These are phyloP conservation scores for Nyleta sp. DNA, from an alignment of 2,888 invertebrate genomes.

Conservation along the genomic window DNA sequence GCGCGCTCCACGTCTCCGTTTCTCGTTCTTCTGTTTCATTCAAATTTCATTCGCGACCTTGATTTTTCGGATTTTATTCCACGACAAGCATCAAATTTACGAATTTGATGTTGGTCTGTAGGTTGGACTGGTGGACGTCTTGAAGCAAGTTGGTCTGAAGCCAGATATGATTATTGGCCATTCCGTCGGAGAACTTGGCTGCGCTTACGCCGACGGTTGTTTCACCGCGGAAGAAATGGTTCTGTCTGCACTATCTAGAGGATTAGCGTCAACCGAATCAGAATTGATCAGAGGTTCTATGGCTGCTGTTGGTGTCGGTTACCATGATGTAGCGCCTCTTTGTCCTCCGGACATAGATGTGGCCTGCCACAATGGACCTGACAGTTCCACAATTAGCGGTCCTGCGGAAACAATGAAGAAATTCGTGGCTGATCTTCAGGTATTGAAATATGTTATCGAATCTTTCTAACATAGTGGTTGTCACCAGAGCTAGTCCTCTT, in stretches of 20 bases:
- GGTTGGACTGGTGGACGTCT: conserved; percentile 87
- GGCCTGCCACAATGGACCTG: conserved; percentile 94
- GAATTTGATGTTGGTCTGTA: conserved; percentile 37
- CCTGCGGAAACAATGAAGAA: conserved; percentile 87
- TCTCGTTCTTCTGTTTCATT: conserved; percentile 30
- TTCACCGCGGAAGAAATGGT: conserved; percentile 85
- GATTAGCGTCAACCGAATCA: conserved; percentile 74
- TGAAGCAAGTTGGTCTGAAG: conserved; percentile 85
- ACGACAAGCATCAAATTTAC: background rate
- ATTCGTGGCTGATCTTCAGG: conserved; percentile 86
- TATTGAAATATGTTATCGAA: no score
- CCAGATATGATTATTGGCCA: conserved; percentile 93
- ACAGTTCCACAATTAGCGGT: conserved; percentile 95
- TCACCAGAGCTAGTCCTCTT: no score
- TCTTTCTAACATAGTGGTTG: background rate
- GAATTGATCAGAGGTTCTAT: conserved; percentile 88
- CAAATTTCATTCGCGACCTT: conserved; percentile 32
- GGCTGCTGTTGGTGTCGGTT: conserved; percentile 92
- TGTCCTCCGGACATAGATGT: conserved; percentile 91
- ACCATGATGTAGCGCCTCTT: conserved; percentile 85
- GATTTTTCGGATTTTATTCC: conserved; percentile 3
- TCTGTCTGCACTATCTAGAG: conserved; percentile 74
- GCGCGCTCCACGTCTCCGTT: conserved; percentile 24
- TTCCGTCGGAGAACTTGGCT: conserved; percentile 97
- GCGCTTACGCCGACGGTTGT: conserved; percentile 97